phyloP scores from a whole-genome alignment of 2,797 vertebrate species.

The Sebastes jordani region DNA sequence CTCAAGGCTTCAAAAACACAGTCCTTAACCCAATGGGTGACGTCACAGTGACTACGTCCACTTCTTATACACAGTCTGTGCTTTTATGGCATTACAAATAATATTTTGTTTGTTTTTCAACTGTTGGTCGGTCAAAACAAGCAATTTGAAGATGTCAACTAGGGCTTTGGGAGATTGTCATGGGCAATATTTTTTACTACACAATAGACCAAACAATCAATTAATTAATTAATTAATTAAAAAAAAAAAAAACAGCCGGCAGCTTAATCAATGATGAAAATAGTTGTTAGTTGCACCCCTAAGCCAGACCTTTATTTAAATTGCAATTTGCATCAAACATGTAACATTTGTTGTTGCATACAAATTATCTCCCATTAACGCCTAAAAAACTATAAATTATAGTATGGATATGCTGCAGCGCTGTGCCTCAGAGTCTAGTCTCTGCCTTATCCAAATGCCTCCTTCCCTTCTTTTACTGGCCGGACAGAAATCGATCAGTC shows the following conservation, averaged over 20 bases:
- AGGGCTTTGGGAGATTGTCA: not conserved
- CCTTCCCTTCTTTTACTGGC: slow-evolving; percentile 72
- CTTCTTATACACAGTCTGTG: too few species aligned
- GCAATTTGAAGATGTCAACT: not conserved
- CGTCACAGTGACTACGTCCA: too few species aligned
- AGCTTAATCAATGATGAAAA: slow-evolving; percentile 17
- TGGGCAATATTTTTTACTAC: too few species aligned
- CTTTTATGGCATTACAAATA: not conserved
- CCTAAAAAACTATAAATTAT: slow-evolving; percentile 19
- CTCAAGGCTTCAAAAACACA: too few species aligned
- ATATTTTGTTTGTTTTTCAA: not conserved
- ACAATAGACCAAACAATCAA: not conserved
- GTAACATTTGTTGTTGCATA: not conserved
- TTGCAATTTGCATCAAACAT: not conserved
- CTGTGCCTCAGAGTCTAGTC: slow-evolving; percentile 44
- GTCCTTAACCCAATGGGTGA: too few species aligned
- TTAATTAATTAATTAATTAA: not conserved
- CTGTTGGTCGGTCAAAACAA: not conserved
- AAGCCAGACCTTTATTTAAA: not conserved
- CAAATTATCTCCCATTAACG: not conserved
- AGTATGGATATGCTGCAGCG: slow-evolving; percentile 43
- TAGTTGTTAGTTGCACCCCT: not conserved
- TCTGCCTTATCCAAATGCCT: slow-evolving; percentile 53
- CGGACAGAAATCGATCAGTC: slow-evolving; percentile 83
- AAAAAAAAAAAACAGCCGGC: not conserved